Evolutionary conservation across 2,888 invertebrate genomes (phyloP), one percentile per base, ranked within the genome.

Genomic region (Drosophila kanekoi): DNA sequence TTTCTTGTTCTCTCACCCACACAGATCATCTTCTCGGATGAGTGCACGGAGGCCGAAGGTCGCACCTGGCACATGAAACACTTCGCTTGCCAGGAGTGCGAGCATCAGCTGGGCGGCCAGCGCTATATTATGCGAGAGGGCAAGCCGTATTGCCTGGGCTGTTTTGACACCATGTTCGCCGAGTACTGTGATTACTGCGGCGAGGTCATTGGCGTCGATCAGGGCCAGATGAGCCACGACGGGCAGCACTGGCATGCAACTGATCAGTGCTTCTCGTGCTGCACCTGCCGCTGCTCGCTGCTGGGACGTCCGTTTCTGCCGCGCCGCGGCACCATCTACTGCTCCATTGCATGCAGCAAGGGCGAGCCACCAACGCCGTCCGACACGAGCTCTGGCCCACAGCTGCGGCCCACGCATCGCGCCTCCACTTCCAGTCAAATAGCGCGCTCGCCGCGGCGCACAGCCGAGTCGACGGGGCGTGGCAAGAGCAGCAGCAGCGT

Each of bases 21-120:
- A 45, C 94, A 98, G 97, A 98, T 99, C 72, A 99, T 99, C 89
- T 95, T 99, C 81, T 98, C 99, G 1, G 99, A 99, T 93, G 99
- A 99, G 93, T 99, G 99, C 93, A 99, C 99, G 9, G 99, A 99
- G 93, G 99, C 99, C 0, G 99, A 99, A 91, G 99, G 99, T 0
- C 94, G 98, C 72, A 98, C 98, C 28, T 99, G 99, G 99, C 99
- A 99, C 93, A 98, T 99, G 98, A 96, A 97, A 87, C 99, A 99
- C 93, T 99, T 99, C 91, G 97, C 98, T 18, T 99, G 99, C 92
- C 96, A 97, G 69, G 98, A 98, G 92, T 99, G 99, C 93, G 96
- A 97, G 90, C 94, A 96, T 54, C 96, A 98, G 93, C 94, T 99
- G 61, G 99, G 99, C n/a, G 99, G 99, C 0, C 98, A 98, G 93